Conservation (phyloP, 2,113 vertebrate species). For the Thryonomys swinderianus region DNA sequence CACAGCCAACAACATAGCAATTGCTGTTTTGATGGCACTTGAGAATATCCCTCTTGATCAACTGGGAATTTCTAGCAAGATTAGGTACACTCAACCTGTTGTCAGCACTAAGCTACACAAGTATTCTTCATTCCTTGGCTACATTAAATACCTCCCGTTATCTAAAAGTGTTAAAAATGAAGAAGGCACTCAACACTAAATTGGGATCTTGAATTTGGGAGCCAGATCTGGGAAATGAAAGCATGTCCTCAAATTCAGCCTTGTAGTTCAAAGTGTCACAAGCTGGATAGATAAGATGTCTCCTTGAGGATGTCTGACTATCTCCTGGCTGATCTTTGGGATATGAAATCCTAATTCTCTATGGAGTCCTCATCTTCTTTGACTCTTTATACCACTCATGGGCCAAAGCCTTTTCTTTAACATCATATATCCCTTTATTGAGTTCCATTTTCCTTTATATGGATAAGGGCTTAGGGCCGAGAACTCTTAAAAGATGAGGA, state of each 20-base stretch:
- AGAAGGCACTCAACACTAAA: neutral
- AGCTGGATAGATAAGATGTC: too few relatives aligned
- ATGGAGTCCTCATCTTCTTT: neutral
- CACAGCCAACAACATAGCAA: neutral
- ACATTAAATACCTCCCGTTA: neutral
- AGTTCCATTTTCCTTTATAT: neutral
- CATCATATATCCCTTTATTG: too few relatives aligned
- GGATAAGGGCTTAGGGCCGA: neutral
- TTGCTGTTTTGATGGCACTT: neutral
- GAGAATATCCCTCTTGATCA: neutral
- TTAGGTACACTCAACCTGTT: neutral
- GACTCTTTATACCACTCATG: accelerated
- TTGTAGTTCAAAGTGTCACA: accelerated
- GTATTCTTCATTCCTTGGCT: neutral
- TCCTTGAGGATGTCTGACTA: neutral
- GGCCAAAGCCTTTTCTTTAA: neutral
- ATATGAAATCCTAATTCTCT: neutral
- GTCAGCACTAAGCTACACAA: neutral
- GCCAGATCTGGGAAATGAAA: neutral
- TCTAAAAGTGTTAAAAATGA: neutral
- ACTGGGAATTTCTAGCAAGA: neutral
- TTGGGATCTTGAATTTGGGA: neutral
- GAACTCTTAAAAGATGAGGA: neutral
- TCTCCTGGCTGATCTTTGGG: neutral
- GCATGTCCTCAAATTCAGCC: neutral